Evolutionary conservation across 1,140 invertebrate genomes (phyloP).

Genomic region (Anagrus nilaparvatae): DNA sequence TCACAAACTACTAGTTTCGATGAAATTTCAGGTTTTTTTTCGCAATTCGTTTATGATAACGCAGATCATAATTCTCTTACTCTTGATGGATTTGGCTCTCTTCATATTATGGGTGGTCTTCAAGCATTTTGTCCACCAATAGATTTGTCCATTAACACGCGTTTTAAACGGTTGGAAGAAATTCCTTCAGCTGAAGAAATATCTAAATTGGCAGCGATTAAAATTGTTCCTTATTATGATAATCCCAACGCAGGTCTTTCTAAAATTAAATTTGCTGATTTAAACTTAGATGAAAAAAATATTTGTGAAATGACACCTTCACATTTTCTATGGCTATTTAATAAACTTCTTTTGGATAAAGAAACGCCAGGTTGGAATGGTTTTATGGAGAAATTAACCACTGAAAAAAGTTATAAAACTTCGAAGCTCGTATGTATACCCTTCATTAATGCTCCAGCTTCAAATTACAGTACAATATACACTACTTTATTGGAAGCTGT

Average conservation of each 20-base stretch:
- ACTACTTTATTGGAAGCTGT: conserved; percentile 13
- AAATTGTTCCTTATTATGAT: background rate
- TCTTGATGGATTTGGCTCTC: conserved; percentile 15
- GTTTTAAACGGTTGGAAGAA: background rate
- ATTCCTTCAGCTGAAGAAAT: background rate
- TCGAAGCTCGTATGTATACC: conserved; percentile 14
- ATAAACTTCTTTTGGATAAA: background rate
- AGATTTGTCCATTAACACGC: background rate
- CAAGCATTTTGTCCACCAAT: conserved; percentile 7
- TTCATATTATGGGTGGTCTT: conserved; percentile 17
- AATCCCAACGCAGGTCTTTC: background rate
- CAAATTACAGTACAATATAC: conserved; percentile 17
- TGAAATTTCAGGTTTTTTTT: conserved; percentile 17
- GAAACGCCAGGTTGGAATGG: conserved; percentile 12
- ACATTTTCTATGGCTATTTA: conserved; percentile 5
- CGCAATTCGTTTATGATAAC: conserved; percentile 32
- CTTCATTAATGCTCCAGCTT: conserved; percentile 17
- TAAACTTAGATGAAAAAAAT: background rate
- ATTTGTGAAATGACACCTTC: background rate
- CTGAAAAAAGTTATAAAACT: background rate
- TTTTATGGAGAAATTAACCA: conserved; percentile 10
- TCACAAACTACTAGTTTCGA: conserved; percentile 11
- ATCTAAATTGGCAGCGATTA: background rate
- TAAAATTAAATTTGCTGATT: conserved; percentile 2
- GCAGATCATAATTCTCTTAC: conserved; percentile 26